A percentile compares a stretch with the other conserved stretches of the same genome.
Conservation (phyloP, 1,140 invertebrate genomes). For the Tetragnatha versicolor region DNA sequence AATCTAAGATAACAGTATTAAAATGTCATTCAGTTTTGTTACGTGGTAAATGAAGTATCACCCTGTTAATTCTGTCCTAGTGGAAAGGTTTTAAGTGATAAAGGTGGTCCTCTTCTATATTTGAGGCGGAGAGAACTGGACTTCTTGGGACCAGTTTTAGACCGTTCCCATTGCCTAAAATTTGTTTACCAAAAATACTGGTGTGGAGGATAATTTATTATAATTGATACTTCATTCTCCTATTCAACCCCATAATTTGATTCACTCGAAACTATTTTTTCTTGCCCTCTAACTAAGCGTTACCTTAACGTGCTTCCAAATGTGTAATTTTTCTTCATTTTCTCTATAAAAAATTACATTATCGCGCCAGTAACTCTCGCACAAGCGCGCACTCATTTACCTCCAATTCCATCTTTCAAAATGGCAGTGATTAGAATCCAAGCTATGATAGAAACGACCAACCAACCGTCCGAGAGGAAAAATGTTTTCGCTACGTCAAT, state of each 20-base stretch:
- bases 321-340: conserved; percentile 9
- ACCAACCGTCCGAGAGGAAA: conserved; percentile 18
- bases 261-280: background rate
- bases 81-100: too few species aligned
- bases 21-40: too few species aligned
- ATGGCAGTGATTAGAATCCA: background rate
- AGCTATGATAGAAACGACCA: conserved; percentile 2
- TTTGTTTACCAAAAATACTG: background rate
- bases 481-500: conserved; percentile 25
- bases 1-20: too few species aligned
- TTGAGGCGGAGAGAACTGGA: too few species aligned
- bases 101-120: too few species aligned
- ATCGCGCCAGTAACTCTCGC: background rate
- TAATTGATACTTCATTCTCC: background rate
- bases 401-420: background rate
- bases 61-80: too few species aligned
- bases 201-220: background rate
- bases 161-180: background rate
- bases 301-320: too few species aligned
- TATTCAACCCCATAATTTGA: background rate
- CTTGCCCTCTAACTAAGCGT: too few species aligned
- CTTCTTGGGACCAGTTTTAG: background rate
- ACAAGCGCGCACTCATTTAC: background rate
- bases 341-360: conserved; percentile 9
- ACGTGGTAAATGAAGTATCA: too few species aligned